A percentile compares a stretch with the other conserved stretches of the same genome.
phyloP scores from a whole-genome alignment of 2,888 invertebrate species.

The Stenchaetothrips biformis region DNA sequence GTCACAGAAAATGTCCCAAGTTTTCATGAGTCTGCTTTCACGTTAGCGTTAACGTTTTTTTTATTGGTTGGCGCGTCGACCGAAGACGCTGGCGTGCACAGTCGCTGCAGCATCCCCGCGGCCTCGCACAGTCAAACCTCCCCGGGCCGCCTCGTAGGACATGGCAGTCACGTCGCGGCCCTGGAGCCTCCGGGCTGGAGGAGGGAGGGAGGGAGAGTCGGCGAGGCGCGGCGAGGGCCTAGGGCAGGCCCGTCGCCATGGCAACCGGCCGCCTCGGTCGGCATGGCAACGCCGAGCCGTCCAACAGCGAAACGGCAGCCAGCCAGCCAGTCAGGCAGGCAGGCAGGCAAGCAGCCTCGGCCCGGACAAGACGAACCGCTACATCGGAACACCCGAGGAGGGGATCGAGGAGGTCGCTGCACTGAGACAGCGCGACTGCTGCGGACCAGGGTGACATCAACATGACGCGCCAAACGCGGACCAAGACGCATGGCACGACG shows the following conservation, averaged over 20 bases:
- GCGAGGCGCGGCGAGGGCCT: background rate
- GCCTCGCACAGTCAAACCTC: constrained; percentile 35
- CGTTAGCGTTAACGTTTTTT: too few species aligned
- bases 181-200: too few species aligned
- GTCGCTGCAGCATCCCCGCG: too few species aligned
- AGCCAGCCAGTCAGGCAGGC: too few species aligned
- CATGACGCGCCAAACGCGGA: background rate
- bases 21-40: too few species aligned
- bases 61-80: too few species aligned
- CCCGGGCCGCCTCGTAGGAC: constrained; percentile 39
- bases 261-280: background rate
- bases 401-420: too few species aligned
- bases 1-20: too few species aligned
- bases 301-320: background rate
- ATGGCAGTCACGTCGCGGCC: constrained; percentile 35
- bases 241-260: background rate
- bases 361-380: background rate
- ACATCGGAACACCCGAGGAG: background rate
- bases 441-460: background rate
- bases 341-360: background rate
- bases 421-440: background rate
- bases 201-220: background rate
- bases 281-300: background rate
- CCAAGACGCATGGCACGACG: background rate
- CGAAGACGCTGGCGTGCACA: too few species aligned